Evolutionary conservation across 1,140 invertebrate species (phyloP).

Genomic region (Caligus rogercresseyi): DNA sequence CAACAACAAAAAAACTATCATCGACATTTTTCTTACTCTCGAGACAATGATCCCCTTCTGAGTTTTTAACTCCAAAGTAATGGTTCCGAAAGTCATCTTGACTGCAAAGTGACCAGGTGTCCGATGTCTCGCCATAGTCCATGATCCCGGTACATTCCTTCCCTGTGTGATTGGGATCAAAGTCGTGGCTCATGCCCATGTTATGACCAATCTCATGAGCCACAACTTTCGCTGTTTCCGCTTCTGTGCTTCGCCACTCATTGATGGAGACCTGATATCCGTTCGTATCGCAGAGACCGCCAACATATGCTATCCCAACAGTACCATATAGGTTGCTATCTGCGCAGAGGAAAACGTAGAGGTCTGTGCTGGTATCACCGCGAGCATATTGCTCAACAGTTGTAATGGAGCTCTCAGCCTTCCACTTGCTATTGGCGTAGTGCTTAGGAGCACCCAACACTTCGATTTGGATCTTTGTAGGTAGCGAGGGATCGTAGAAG

Average conservation of each 20-base stretch:
- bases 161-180: background rate
- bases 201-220: constrained; percentile 12
- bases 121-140: background rate
- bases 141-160: background rate
- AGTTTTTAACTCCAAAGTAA: background rate
- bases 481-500: background rate
- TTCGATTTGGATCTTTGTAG: background rate
- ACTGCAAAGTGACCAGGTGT: background rate
- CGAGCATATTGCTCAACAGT: background rate
- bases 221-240: background rate
- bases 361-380: background rate
- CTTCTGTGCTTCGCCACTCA: background rate
- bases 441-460: background rate
- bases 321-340: background rate
- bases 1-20: background rate
- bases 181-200: constrained; percentile 4
- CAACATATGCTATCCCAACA: background rate
- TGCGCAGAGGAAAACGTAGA: background rate
- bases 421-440: background rate
- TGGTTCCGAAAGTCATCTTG: constrained; percentile 1
- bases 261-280: background rate
- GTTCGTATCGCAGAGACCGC: background rate
- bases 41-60: background rate
- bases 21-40: background rate
- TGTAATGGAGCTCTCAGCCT: background rate